phyloP scores from a whole-genome alignment of 2,888 invertebrate genomes.

The Priocnemis perturbator region DNA sequence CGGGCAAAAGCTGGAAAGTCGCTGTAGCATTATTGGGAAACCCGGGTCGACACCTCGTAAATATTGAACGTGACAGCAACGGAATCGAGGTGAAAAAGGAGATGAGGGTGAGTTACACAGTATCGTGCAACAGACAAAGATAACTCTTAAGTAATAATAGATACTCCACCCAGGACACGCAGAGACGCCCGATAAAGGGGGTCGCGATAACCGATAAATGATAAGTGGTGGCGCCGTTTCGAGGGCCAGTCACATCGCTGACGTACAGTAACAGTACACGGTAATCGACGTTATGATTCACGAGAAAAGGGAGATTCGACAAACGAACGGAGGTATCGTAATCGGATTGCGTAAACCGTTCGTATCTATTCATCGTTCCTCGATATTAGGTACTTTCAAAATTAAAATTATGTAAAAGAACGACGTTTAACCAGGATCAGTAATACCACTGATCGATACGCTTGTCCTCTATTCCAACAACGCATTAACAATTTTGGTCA shows the following conservation, averaged over 20 bases:
- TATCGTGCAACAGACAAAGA: slow-evolving; percentile 13
- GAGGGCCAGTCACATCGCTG: slow-evolving; percentile 3
- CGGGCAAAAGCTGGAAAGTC: not conserved
- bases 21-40: not conserved
- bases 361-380: too few relatives aligned
- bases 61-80: not conserved
- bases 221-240: slow-evolving; percentile 32
- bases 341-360: too few relatives aligned
- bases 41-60: not conserved
- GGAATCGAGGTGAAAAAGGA: not conserved
- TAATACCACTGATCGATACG: too few relatives aligned
- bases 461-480: too few relatives aligned
- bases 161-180: slow-evolving; percentile 10
- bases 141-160: slow-evolving; percentile 33
- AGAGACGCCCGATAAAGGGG: slow-evolving; percentile 23
- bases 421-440: too few relatives aligned
- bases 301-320: too few relatives aligned
- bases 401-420: too few relatives aligned
- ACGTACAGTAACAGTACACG: not conserved
- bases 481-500: too few relatives aligned
- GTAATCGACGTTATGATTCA: too few relatives aligned
- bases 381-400: too few relatives aligned
- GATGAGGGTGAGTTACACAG: slow-evolving; percentile 8
- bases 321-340: too few relatives aligned
- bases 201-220: slow-evolving; percentile 28